These are phyloP conservation scores for Drosophila mimica DNA, from an alignment of 2,888 invertebrate genomes.

Conservation along the genomic window DNA sequence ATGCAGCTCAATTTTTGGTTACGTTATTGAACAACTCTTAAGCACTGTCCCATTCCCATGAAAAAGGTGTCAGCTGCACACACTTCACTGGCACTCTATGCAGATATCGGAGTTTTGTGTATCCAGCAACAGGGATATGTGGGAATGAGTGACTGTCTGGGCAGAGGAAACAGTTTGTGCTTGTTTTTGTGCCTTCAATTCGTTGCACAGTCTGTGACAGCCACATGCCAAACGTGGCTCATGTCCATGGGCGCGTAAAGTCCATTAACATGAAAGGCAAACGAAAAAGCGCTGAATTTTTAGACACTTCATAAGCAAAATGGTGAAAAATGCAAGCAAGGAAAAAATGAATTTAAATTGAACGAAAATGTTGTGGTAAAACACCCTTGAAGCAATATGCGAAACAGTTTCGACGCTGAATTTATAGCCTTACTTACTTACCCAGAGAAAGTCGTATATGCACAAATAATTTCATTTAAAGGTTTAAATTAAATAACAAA, in stretches of 20 bases:
- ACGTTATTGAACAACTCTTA: constrained; percentile 56
- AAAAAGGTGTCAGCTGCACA: constrained; percentile 57
- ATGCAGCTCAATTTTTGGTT: constrained; percentile 9
- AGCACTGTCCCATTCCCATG: constrained; percentile 32
- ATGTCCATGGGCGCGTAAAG: constrained; percentile 68
- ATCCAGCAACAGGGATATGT: constrained; percentile 15
- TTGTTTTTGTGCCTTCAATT: constrained; percentile 11
- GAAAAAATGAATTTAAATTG: constrained; percentile 36
- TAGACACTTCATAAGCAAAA: constrained; percentile 73
- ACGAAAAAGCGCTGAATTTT: constrained; percentile 66
- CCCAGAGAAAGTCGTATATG: not conserved
- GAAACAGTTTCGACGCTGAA: constrained; percentile 21
- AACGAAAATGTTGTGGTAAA: constrained; percentile 40
- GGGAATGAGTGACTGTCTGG: not conserved
- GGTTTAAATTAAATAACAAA: constrained; percentile 14
- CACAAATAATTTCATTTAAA: constrained; percentile 10
- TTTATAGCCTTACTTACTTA: constrained; percentile 8
- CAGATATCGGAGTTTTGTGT: constrained; percentile 42
- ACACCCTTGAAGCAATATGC: constrained; percentile 20
- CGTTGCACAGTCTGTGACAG: constrained; percentile 12
- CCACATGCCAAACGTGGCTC: constrained; percentile 24
- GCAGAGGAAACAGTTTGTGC: constrained; percentile 24
- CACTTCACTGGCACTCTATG: constrained; percentile 37
- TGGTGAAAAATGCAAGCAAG: constrained; percentile 7
- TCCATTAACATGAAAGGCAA: constrained; percentile 76